Conservation (phyloP, 2,797 vertebrate species). For the Oryzias dopingdopingensis region DNA sequence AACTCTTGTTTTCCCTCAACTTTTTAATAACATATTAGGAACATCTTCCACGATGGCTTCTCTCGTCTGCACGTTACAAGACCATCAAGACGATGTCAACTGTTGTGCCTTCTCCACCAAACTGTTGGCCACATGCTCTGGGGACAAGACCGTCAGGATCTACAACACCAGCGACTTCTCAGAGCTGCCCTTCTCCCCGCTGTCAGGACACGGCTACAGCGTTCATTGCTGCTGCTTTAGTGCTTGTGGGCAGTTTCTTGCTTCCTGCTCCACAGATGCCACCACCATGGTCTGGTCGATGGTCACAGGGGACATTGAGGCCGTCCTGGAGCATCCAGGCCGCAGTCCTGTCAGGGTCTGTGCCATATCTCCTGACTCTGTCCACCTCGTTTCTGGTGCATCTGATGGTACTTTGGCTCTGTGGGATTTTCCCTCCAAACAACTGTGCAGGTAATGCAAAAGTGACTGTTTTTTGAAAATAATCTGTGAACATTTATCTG, state of each 20-base stretch:
- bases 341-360: constrained; percentile 88
- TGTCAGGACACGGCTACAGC: constrained; percentile 86
- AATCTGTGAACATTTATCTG: no score
- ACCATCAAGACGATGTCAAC: constrained; percentile 91
- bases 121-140: constrained; percentile 88
- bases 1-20: neutral
- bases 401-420: constrained; percentile 87
- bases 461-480: neutral
- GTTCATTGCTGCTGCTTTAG: constrained; percentile 97
- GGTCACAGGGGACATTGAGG: constrained; percentile 75
- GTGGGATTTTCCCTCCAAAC: constrained; percentile 82
- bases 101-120: constrained; percentile 85
- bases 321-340: constrained; percentile 83
- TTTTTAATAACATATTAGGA: constrained; percentile 1
- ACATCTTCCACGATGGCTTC: constrained; percentile 79
- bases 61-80: constrained; percentile 83
- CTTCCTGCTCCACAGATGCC: constrained; percentile 93
- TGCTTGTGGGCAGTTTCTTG: constrained; percentile 82
- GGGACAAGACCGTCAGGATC: constrained; percentile 89
- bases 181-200: constrained; percentile 86
- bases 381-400: constrained; percentile 80
- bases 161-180: constrained; percentile 80
- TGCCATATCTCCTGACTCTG: constrained; percentile 79
- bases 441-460: constrained; percentile 72
- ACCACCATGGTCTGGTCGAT: constrained; percentile 83